Evolutionary conservation across 1,140 invertebrate species (phyloP), one percentile per base, ranked within the genome.

Genomic region (Papilio polytes): DNA sequence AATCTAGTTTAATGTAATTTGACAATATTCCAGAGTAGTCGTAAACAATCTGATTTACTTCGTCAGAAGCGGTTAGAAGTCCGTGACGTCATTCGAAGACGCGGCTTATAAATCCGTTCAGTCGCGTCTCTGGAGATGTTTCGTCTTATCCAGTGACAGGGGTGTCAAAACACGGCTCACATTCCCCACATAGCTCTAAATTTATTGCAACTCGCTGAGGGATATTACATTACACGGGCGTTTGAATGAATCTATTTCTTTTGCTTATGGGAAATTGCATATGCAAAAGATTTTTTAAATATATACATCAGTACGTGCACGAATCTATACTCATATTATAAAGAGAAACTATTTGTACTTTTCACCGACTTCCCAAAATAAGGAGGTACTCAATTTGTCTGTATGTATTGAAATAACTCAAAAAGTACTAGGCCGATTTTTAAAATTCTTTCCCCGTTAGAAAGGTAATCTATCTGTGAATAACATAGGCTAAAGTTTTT

Each of bases 101-200:
- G 26, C 63, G 63, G 63, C 63, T 31, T 26, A 70, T 70, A 70
- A 70, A 70, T 70, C 63, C 12, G 63, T 70, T 70, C 63, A 26
- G 12, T 9, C 13, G 63, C 26, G 63, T 70, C 63, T 70, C 63
- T 36, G 36, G 63, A 70, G 63, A 70, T 70, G 63, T 70, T 70
- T 26, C 63, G 63, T 70, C 63, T 70, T 70, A 70, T 31, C 63
- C 22, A 36, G 63, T 36, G 63, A 70, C 63, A 70, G 63, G 63
- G 63, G 22, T 70, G 63, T 70, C 63, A 70, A 70, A 70, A 70
- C 63, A 31, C 63, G 26, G 26, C 12, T 70, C 63, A 26, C 6
- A 15, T 70, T 70, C 63, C 63, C 63, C 13, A 31, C 63, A 70
- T 31, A 36, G 63, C 26, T 18, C 26, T 13, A 70, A 70, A 74